phyloP scores from a whole-genome alignment of 2,797 vertebrate genomes.

The Fringilla coelebs region DNA sequence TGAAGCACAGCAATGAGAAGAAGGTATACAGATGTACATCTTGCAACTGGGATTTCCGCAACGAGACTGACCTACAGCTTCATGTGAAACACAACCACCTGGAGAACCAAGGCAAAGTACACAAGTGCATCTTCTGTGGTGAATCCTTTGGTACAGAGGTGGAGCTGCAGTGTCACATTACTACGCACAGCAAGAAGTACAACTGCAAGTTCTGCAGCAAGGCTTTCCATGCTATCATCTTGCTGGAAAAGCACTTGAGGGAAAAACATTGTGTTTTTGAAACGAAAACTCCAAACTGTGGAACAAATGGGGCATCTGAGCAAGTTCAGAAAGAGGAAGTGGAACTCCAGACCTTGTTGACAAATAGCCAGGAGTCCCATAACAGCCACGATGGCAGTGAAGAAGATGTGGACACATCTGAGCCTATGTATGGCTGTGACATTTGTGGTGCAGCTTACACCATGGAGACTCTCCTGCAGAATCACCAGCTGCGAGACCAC shows the following conservation, averaged over 20 bases:
- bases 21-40: constrained; percentile 96
- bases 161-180: constrained; percentile 98
- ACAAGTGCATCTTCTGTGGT: constrained; percentile 97
- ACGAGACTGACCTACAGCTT: constrained; percentile 92
- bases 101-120: constrained; percentile 92
- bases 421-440: constrained; percentile 95
- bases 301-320: constrained; percentile 89
- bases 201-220: constrained; percentile 99
- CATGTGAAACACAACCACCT: constrained; percentile 97
- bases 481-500: constrained; percentile 97
- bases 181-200: constrained; percentile 97
- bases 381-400: constrained; percentile 94
- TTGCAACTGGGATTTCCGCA: constrained; percentile 98
- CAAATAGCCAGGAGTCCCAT: constrained; percentile 92
- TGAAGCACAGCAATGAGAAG: constrained; percentile 98
- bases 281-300: constrained; percentile 90
- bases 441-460: constrained; percentile 99
- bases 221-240: constrained; percentile 93
- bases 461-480: constrained; percentile 95
- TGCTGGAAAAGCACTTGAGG: constrained; percentile 93
- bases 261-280: constrained; percentile 98
- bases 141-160: constrained; percentile 97
- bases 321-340: constrained; percentile 91
- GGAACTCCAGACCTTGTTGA: constrained; percentile 88
- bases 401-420: constrained; percentile 91